Conservation (phyloP, 2,888 invertebrate genomes). For the Nymphalis polychloros region DNA sequence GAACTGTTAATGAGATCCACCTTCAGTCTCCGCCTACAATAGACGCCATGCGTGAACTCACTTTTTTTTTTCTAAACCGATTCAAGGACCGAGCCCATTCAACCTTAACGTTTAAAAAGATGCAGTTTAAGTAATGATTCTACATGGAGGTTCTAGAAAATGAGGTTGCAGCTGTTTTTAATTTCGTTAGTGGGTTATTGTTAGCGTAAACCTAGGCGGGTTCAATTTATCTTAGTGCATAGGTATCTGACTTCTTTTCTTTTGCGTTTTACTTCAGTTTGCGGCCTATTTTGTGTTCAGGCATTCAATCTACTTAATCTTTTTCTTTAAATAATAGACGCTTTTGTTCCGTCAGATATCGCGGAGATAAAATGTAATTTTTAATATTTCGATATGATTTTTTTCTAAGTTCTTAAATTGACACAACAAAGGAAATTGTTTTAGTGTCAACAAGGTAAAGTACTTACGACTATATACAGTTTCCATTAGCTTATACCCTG, state of each 20-base stretch:
- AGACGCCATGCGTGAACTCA: conserved; percentile 72
- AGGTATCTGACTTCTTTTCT: conserved; percentile 41
- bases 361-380: conserved; percentile 9
- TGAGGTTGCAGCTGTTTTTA: conserved; percentile 54
- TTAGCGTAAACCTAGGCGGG: conserved; percentile 43
- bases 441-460: too few relatives aligned
- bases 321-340: conserved; percentile 26
- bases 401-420: neutral
- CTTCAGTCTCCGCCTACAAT: conserved; percentile 76
- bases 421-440: too few relatives aligned
- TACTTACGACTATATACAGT: too few relatives aligned
- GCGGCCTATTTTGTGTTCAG: conserved; percentile 37
- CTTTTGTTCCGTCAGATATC: conserved; percentile 15
- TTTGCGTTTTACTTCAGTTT: conserved; percentile 40
- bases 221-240: conserved; percentile 44
- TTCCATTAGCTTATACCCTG: too few relatives aligned
- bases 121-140: conserved; percentile 77
- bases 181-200: conserved; percentile 62
- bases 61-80: conserved; percentile 56
- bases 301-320: conserved; percentile 33
- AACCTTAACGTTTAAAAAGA: conserved; percentile 74
- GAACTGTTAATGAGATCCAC: conserved; percentile 78
- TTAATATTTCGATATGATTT: neutral
- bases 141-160: conserved; percentile 50
- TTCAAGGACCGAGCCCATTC: conserved; percentile 70